Conservation (phyloP, 2,113 vertebrate species). For the Drymodes brunneopygia region DNA sequence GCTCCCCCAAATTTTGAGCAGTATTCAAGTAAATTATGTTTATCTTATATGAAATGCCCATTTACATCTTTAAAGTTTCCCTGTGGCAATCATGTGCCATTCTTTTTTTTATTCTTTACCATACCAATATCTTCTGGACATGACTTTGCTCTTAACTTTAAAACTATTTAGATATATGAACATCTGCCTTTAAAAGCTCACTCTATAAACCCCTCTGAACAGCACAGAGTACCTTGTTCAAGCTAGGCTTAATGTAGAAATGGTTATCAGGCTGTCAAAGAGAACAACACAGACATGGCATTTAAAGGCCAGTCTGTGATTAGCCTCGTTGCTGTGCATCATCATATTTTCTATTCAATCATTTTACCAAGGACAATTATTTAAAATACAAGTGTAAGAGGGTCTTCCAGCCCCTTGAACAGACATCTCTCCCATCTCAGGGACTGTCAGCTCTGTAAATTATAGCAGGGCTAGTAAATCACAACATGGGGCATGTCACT, state of each 20-base stretch:
- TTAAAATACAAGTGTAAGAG: neutral
- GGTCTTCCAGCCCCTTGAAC: neutral
- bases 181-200: neutral
- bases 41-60: neutral
- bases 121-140: neutral
- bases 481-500: neutral
- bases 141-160: neutral
- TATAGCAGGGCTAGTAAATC: neutral
- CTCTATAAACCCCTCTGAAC: neutral
- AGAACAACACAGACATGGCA: neutral
- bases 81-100: neutral
- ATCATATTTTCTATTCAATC: neutral
- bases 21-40: neutral
- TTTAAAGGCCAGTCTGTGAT: neutral
- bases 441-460: neutral
- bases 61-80: neutral
- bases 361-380: neutral
- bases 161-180: neutral
- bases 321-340: neutral
- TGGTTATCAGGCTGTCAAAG: neutral
- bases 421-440: neutral
- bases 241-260: neutral
- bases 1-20: neutral
- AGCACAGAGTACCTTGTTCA: neutral
- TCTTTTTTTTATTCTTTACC: neutral